These are phyloP conservation scores for Hydra vulgaris DNA, from an alignment of 30 jellyfish, hydroid and myxozoan genomes.

Conservation along the genomic window DNA sequence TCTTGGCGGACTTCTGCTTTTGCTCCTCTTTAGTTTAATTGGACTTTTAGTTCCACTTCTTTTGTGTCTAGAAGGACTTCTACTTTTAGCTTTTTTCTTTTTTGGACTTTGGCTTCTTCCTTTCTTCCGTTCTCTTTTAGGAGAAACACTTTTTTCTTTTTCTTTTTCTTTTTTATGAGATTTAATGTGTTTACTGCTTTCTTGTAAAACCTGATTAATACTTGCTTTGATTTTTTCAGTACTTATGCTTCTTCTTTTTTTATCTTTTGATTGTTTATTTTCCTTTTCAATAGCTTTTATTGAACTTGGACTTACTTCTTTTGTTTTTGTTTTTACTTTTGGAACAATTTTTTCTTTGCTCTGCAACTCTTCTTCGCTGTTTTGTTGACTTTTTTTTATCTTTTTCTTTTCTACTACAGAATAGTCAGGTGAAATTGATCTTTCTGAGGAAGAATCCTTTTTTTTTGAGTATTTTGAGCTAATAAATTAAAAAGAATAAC, in stretches of 20 bases:
- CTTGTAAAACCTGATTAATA: background rate
- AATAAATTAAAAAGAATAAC: background rate
- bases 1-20: slow-evolving; percentile 17
- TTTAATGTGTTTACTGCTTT: background rate
- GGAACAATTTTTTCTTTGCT: background rate
- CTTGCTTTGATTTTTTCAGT: background rate
- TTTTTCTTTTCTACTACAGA: background rate
- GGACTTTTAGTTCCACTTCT: background rate
- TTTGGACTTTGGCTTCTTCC: slow-evolving; percentile 3
- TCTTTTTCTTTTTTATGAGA: background rate
- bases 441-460: slow-evolving; percentile 3
- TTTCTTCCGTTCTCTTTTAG: slow-evolving; percentile 4
- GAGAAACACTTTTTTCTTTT: slow-evolving; percentile 4
- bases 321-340: background rate
- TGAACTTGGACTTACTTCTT: background rate
- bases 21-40: background rate
- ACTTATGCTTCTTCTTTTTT: background rate
- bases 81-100: slow-evolving; percentile 1
- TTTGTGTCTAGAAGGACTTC: background rate
- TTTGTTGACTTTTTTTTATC: slow-evolving; percentile 2
- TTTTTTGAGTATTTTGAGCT: slow-evolving; percentile 1
- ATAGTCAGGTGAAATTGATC: background rate
- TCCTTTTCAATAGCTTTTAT: background rate
- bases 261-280: background rate
- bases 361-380: background rate